phyloP scores from a whole-genome alignment of 1,140 invertebrate genomes.

The Olivierus martensii region DNA sequence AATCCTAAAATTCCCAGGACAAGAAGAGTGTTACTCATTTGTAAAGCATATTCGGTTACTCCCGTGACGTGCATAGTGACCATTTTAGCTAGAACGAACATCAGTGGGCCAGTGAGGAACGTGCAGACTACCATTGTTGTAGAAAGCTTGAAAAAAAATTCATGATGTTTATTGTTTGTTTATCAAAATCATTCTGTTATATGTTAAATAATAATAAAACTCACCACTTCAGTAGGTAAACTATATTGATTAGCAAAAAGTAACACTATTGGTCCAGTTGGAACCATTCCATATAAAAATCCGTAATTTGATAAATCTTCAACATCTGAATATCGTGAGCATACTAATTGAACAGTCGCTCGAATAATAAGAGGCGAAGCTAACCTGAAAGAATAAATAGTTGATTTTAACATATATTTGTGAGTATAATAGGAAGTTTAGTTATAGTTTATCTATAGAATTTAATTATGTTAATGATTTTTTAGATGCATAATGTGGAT shows the following conservation, averaged over 20 bases:
- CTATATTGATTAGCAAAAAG: slow-evolving; percentile 77
- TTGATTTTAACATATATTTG: too few species aligned
- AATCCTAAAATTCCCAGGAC: slow-evolving; percentile 65
- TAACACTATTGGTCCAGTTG: slow-evolving; percentile 85
- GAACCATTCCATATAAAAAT: slow-evolving; percentile 92
- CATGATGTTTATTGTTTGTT: neutral
- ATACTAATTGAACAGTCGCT: slow-evolving; percentile 53
- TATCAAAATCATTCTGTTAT: too few species aligned
- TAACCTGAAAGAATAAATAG: slow-evolving; percentile 37
- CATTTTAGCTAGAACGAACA: slow-evolving; percentile 90
- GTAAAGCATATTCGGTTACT: slow-evolving; percentile 27
- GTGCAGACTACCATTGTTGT: slow-evolving; percentile 49
- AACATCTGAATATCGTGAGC: neutral
- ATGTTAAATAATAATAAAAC: neutral
- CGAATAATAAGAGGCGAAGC: slow-evolving; percentile 72
- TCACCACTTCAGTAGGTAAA: slow-evolving; percentile 78
- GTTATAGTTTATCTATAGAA: too few species aligned
- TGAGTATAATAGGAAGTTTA: too few species aligned
- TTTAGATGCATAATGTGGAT: too few species aligned
- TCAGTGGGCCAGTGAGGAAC: slow-evolving; percentile 82
- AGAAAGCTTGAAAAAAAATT: slow-evolving; percentile 7
- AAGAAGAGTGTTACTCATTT: slow-evolving; percentile 61
- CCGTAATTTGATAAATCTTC: slow-evolving; percentile 58
- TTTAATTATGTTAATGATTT: too few species aligned
- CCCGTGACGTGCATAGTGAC: slow-evolving; percentile 43